Evolutionary conservation across 2,888 invertebrate genomes (phyloP), one percentile per base, ranked within the genome.

Genomic region (Trachelus iudaicus): DNA sequence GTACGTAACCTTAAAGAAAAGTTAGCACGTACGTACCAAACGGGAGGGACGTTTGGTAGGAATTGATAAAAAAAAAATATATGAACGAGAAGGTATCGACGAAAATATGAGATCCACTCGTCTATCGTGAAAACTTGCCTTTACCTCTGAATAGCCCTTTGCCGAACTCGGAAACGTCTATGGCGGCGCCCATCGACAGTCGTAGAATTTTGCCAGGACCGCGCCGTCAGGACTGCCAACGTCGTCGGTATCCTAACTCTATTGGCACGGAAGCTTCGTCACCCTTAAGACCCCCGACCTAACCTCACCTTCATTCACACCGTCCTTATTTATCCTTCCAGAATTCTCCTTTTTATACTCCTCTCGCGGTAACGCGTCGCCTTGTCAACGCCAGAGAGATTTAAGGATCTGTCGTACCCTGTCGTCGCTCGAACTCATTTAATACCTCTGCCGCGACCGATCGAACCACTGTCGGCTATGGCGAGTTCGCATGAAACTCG

Each of bases 21-120:
- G 40, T 9, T 56, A 56, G 9, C 56, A 9, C 56, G 23, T 23
- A 23, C 56, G 56, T 56, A 23, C 9, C 0, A 23, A 23, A 56
- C 23, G 9, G 23, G 23, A 40, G 12, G 35, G 6, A 40, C 23
- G 6, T 40, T 40, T 6, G 40, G 6, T 23, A 56, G 1, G 23
- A 56, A 56, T 56, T 23, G 56, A 23, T 56, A 2, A 15, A 40
- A 23, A 40, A 23, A 56, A 40, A n/a, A n/a, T n/a, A 40, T 4
- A 4, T 56, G 1, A 2, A 56, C 71, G 71, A 9, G 34, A 78
- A 77, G 78, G 79, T 81, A 81, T 81, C 71, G 80, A 83, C 6
- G 81, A 81, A 81, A 83, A 80, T 82, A 83, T 81, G 86, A 85
- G 85, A 83, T 87, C 86, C 85, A 83, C 87, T 87, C 87, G 86